Evolutionary conservation across 2,888 invertebrate species (phyloP).

Genomic region (Electrophaes corylata): DNA sequence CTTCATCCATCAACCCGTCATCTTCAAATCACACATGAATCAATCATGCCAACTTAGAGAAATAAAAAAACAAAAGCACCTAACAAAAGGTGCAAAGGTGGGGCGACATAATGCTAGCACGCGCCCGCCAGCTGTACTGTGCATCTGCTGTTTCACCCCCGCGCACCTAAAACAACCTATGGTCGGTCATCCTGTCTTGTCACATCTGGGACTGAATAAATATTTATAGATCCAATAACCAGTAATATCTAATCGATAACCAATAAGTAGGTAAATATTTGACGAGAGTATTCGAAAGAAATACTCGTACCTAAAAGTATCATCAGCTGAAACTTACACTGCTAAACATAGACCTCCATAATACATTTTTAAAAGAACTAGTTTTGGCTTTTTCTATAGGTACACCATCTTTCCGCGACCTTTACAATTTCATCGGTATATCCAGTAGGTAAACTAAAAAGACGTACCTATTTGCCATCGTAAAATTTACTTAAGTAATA

Average conservation of each 20-base stretch:
- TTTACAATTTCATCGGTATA: no score
- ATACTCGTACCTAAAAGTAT: no score
- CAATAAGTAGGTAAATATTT: conserved; percentile 19
- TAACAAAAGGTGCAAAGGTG: conserved; percentile 59
- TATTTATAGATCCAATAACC: conserved; percentile 17
- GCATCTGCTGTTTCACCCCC: conserved; percentile 56
- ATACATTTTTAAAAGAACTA: no score
- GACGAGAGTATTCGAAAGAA: background rate
- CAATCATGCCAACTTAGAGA: conserved; percentile 41
- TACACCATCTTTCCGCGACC: no score
- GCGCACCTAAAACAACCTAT: conserved; percentile 37
- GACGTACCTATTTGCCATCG: no score
- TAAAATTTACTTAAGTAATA: no score
- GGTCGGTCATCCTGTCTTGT: conserved; percentile 50
- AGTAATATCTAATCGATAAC: conserved; percentile 3
- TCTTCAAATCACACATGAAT: conserved; percentile 39
- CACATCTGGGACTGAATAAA: conserved; percentile 37
- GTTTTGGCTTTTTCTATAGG: no score
- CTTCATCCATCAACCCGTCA: conserved; percentile 34
- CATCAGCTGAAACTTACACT: no score
- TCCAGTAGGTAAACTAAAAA: no score
- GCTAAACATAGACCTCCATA: no score
- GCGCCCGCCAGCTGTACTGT: conserved; percentile 54
- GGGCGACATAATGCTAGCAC: conserved; percentile 46
- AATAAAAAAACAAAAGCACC: conserved; percentile 46